Conservation (phyloP, 2,113 vertebrate species). For the Origma solitaria region DNA sequence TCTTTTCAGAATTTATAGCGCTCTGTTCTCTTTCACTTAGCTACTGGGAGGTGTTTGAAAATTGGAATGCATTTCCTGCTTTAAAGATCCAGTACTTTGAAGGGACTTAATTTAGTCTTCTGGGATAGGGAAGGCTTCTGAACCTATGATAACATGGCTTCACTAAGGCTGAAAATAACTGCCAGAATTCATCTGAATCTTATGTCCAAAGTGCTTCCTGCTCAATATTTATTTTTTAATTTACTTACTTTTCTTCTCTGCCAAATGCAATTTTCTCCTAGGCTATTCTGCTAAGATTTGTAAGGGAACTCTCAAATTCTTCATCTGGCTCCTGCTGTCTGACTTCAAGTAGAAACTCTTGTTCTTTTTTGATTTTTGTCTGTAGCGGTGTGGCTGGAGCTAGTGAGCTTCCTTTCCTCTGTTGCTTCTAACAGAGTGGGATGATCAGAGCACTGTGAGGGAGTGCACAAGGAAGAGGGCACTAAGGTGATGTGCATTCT, state of each 20-base stretch:
- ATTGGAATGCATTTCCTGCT: neutral
- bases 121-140: neutral
- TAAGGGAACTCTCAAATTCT: neutral
- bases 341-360: neutral
- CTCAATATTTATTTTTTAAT: neutral
- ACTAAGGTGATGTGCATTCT: neutral
- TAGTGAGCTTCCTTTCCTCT: neutral
- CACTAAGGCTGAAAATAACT: neutral
- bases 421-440: neutral
- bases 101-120: neutral
- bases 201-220: neutral
- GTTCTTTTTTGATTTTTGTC: neutral
- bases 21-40: neutral
- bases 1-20: neutral
- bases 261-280: neutral
- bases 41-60: neutral
- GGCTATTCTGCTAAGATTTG: neutral
- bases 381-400: neutral
- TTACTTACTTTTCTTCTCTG: neutral
- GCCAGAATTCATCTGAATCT: neutral
- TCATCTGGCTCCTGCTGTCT: neutral
- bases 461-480: neutral
- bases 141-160: neutral
- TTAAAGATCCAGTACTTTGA: neutral
- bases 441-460: neutral